Evolutionary conservation across 2,797 vertebrate genomes (phyloP).

Genomic region (Darevskia mixta): DNA sequence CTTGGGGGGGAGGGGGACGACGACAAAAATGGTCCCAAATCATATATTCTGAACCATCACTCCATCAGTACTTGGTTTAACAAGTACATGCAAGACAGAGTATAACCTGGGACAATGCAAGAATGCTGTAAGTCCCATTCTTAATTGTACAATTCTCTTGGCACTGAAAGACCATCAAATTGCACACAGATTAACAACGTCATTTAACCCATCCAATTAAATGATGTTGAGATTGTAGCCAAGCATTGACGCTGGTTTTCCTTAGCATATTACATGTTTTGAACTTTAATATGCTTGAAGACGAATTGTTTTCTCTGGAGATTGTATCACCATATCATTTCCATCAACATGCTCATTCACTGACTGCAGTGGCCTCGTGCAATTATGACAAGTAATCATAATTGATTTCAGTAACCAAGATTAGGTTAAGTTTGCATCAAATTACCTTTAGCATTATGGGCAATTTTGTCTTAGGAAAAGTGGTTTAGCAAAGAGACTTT

Average conservation of each 20-base stretch:
- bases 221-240: conserved; percentile 55
- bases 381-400: conserved; percentile 16
- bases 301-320: conserved; percentile 69
- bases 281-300: conserved; percentile 69
- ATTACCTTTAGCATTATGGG: background rate
- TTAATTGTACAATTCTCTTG: background rate
- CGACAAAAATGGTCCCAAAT: background rate
- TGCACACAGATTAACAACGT: conserved; percentile 60
- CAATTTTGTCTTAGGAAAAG: background rate
- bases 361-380: conserved; percentile 34
- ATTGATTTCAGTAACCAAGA: background rate
- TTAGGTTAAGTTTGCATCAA: background rate
- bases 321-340: conserved; percentile 70
- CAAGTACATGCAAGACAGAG: background rate
- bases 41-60: background rate
- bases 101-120: background rate
- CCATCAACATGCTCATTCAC: conserved; percentile 49
- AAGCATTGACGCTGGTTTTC: conserved; percentile 54
- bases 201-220: conserved; percentile 43
- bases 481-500: background rate
- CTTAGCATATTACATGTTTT: conserved; percentile 46
- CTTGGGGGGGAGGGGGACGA: background rate
- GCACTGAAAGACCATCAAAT: conserved; percentile 12
- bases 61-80: background rate
- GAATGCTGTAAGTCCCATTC: conserved; percentile 1